A percentile compares a stretch with the other conserved stretches of the same genome.
Evolutionary conservation across 2,888 invertebrate species (phyloP).

Genomic region (Lasiommata megera): DNA sequence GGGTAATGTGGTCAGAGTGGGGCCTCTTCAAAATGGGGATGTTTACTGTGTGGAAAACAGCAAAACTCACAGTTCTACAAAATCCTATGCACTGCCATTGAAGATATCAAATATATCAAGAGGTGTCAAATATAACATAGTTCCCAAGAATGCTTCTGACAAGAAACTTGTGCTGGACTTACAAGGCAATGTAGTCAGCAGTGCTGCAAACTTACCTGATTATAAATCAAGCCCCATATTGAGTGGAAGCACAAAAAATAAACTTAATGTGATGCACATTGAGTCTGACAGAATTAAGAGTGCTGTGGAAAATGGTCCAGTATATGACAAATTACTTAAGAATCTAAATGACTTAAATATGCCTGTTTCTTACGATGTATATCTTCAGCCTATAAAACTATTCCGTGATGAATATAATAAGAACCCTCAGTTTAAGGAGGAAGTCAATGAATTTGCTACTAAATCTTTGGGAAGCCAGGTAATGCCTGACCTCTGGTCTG

Average conservation of each 20-base stretch:
- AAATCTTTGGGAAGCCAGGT: constrained; percentile 70
- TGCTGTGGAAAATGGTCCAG: constrained; percentile 81
- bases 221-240: constrained; percentile 73
- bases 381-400: constrained; percentile 78
- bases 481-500: constrained; percentile 67
- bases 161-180: constrained; percentile 73
- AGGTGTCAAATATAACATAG: constrained; percentile 73
- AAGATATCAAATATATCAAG: constrained; percentile 73
- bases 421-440: constrained; percentile 79
- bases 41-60: constrained; percentile 68
- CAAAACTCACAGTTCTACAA: constrained; percentile 62
- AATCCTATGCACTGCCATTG: constrained; percentile 73
- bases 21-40: constrained; percentile 73
- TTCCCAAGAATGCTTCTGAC: constrained; percentile 75
- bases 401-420: constrained; percentile 78
- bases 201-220: constrained; percentile 71
- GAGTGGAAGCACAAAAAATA: constrained; percentile 74
- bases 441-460: constrained; percentile 75
- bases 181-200: constrained; percentile 74
- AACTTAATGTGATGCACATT: constrained; percentile 75
- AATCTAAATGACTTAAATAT: constrained; percentile 77
- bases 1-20: constrained; percentile 85
- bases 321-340: constrained; percentile 81
- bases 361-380: constrained; percentile 73
- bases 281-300: constrained; percentile 82